Evolutionary conservation across 2,113 vertebrate genomes (phyloP).

Genomic region (Silurus asotus): DNA sequence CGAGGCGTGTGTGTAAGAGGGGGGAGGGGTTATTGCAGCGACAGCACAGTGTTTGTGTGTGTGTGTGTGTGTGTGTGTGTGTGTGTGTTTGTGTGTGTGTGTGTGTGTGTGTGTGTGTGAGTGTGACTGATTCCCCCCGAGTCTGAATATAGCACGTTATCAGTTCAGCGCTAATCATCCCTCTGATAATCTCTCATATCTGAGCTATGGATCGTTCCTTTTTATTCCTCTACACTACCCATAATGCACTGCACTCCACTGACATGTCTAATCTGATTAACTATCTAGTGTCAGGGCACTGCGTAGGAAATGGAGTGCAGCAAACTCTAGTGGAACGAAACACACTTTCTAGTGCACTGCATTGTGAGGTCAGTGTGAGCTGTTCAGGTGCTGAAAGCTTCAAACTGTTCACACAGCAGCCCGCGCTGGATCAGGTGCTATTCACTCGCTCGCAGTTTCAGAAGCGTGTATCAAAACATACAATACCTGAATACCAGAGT

Average conservation of each 20-base stretch:
- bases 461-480: too few relatives aligned
- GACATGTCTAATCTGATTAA: background rate
- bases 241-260: conserved; percentile 29
- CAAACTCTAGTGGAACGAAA: too few relatives aligned
- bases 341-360: too few relatives aligned
- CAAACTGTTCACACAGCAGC: background rate
- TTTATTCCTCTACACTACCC: conserved; percentile 18
- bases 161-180: conserved; percentile 57
- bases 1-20: conserved; percentile 39
- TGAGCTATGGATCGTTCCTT: conserved; percentile 36
- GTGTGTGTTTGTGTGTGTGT: conserved; percentile 36
- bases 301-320: background rate
- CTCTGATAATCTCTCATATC: conserved; percentile 43
- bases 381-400: background rate
- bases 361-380: background rate
- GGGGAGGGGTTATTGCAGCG: conserved; percentile 26
- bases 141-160: conserved; percentile 68
- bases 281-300: background rate
- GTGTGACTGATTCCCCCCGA: conserved; percentile 38
- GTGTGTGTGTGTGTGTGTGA: conserved; percentile 42
- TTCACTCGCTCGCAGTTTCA: background rate
- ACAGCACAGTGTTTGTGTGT: conserved; percentile 15
- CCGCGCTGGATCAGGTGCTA: background rate
- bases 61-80: conserved; percentile 42
- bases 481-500: too few relatives aligned